These are phyloP conservation scores for Alosa alosa DNA, from an alignment of 2,113 vertebrate species.

Conservation along the genomic window DNA sequence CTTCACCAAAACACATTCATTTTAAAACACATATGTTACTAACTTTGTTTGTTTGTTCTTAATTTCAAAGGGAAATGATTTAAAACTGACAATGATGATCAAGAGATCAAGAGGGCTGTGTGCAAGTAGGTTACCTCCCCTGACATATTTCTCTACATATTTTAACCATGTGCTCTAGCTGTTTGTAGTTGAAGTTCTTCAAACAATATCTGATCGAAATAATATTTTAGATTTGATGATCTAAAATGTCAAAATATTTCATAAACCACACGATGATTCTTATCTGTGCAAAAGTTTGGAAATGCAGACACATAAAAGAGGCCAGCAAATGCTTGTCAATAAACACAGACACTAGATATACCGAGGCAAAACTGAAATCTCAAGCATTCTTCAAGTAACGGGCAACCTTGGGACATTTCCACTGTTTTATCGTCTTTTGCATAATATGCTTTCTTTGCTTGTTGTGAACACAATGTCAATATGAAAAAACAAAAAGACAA, in stretches of 20 bases:
- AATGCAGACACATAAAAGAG: neutral
- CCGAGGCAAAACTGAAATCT: neutral
- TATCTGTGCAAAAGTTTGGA: neutral
- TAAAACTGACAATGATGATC: neutral
- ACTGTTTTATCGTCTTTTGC: too few species aligned
- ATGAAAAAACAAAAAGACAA: neutral
- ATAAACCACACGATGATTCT: neutral
- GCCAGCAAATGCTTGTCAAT: neutral
- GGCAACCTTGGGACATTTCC: too few species aligned
- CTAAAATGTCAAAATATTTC: neutral
- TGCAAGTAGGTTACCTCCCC: neutral
- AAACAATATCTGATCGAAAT: neutral
- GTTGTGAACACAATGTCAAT: too few species aligned
- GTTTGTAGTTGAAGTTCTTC: neutral
- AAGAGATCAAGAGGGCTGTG: neutral
- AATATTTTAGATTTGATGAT: neutral
- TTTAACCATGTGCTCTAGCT: neutral
- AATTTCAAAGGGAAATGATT: too few species aligned
- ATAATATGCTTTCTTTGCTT: too few species aligned
- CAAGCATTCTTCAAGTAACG: too few species aligned
- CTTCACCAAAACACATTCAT: neutral
- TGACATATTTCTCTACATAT: neutral
- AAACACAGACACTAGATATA: too few species aligned
- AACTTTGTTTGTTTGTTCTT: neutral
- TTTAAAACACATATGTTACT: neutral